Base-by-base conservation (phyloP, 2,888 invertebrate species). In the Eupeodes latifasciatus region DNA sequence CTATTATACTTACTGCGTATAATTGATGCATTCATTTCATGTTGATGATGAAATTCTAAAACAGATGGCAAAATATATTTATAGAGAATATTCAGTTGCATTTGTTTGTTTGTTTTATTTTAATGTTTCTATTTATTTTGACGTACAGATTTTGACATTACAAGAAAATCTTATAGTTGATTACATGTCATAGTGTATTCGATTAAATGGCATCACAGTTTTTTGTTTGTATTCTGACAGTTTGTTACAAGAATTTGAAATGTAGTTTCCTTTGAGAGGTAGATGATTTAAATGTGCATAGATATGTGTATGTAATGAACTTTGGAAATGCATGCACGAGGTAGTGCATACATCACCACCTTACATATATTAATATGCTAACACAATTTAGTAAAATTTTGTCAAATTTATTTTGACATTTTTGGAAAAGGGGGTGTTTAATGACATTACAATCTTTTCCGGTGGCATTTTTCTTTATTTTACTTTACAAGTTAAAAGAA, bases 201-300 rank as follows among this genome's bases (percentile, higher is more conserved):
- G 19, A 64, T 47, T 44, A 47, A 64, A 47, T 64, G 64, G 47
- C 47, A 47, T 19, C 16, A 12, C 47, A 44, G 4, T 9, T 40
- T 4, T 19, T 10, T 16, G 14, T n/a, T 36, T 14, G 27, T 27
- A 27, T 59, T 27, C 40, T 12, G 34, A n/a, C 14, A 55, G 55
- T 55, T 55, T 11, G 16, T 19, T 27, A n/a, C 59, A 61, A 61
- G 34, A 61, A 61, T n/a, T 34, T 61, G 36, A 61, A n/a, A 14
- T 36, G n/a, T 14, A 36, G n/a, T 61, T 61, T 57, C 12, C 6
- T 34, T 34, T 34, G 27, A 27, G 34, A 34, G 57, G 9, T 5
- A 57, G 19, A 27, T 10, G 5, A 12, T 12, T 59, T 10, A 9
- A 19, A 16, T 55, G 4, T 55, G 19, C 11, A 55, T 40, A 40